These are phyloP conservation scores for Bombus sylvicola DNA, from an alignment of 1,140 invertebrate species.

Conservation along the genomic window DNA sequence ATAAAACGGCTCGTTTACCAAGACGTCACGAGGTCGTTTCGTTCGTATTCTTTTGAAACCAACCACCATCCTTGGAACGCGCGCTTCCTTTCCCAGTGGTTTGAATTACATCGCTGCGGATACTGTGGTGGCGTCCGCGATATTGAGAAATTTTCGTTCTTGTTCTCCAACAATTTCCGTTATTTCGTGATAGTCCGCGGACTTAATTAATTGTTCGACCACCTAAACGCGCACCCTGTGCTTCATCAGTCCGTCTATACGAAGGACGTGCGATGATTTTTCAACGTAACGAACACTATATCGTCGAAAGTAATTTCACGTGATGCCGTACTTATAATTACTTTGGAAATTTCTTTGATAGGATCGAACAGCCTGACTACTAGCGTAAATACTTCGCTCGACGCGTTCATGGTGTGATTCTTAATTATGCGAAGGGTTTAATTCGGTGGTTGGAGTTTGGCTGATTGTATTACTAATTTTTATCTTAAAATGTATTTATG, in stretches of 20 bases:
- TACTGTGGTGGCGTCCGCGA: background rate
- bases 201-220: slow-evolving; percentile 47
- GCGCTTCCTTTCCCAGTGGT: slow-evolving; percentile 2
- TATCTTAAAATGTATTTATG: too few species aligned
- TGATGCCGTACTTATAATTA: slow-evolving; percentile 31
- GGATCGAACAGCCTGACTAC: too few species aligned
- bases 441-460: too few species aligned
- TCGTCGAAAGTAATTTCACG: background rate
- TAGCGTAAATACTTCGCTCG: too few species aligned
- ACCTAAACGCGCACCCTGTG: too few species aligned
- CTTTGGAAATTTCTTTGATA: slow-evolving; percentile 21
- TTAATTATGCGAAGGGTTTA: too few species aligned
- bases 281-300: background rate
- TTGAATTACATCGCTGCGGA: slow-evolving; percentile 31
- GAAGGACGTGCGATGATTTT: too few species aligned
- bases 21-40: background rate
- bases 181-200: slow-evolving; percentile 40
- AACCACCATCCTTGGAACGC: background rate
- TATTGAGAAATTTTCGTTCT: slow-evolving; percentile 41
- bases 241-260: background rate
- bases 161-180: slow-evolving; percentile 35
- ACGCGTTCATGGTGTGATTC: too few species aligned
- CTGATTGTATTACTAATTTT: too few species aligned
- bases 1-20: background rate
- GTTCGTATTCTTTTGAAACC: background rate